These are phyloP conservation scores for Coenobita brevimanus DNA, from an alignment of 1,140 invertebrate species.

Conservation along the genomic window DNA sequence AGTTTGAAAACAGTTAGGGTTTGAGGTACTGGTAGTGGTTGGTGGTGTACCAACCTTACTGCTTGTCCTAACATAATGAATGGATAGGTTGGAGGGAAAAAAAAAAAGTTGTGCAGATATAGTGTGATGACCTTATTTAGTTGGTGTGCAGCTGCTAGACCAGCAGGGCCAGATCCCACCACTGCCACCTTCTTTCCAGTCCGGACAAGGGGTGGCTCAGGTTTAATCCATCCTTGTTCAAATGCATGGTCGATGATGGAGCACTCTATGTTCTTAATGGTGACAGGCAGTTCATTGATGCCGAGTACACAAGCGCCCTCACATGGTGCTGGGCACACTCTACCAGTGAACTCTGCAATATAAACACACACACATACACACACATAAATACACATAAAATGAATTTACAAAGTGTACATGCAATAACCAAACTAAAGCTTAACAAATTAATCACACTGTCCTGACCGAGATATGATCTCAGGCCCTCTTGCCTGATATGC, in stretches of 20 bases:
- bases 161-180: constrained; percentile 96
- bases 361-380: not conserved
- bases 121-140: constrained; percentile 83
- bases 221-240: constrained; percentile 95
- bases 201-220: constrained; percentile 82
- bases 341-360: constrained; percentile 95
- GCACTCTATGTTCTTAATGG: constrained; percentile 99
- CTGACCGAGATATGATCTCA: too few relatives aligned
- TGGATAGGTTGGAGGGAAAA: too few relatives aligned
- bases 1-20: too few relatives aligned
- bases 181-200: constrained; percentile 92
- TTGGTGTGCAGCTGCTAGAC: constrained; percentile 97
- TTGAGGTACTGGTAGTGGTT: too few relatives aligned
- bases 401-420: constrained; percentile 6
- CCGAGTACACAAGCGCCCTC: constrained; percentile 98
- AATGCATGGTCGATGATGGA: constrained; percentile 99
- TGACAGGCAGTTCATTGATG: constrained; percentile 96
- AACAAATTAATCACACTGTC: too few relatives aligned
- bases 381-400: constrained; percentile 15
- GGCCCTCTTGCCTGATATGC: too few relatives aligned
- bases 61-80: too few relatives aligned
- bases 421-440: too few relatives aligned
- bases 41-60: too few relatives aligned
- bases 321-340: constrained; percentile 98
- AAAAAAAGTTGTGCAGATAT: too few relatives aligned